Base-by-base conservation (phyloP, 2,113 vertebrate genomes). In the Furnarius figulus region DNA sequence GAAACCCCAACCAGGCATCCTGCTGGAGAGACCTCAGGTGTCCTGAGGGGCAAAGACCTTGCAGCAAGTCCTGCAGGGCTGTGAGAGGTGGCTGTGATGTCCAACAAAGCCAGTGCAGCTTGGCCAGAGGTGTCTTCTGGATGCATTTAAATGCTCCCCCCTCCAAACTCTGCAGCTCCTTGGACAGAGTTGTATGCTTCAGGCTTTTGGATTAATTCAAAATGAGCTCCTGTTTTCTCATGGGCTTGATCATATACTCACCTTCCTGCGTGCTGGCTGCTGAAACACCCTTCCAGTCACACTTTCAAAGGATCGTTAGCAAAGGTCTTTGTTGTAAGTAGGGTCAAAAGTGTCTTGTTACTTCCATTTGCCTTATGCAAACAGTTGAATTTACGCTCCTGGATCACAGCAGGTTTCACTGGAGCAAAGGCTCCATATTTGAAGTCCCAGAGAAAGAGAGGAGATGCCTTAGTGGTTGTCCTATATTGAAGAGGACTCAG, bases 91-190 rank as follows among this genome's bases (percentile, higher is more conserved):
- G 16, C 18, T 8, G 3, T 1, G 2, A 14, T 71, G 56, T 39
- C 17, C 3, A 4, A 2, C 3, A 3, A 20, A 27, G 35, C 27
- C 1, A 3, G 8, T 14, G 10, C 68, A 35, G 19, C 35, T 20
- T 8, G 5, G 33, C 63, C 66, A 22, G 35, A 27, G 33, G 5
- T 56, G 13, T 50, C 33, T 53, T 12, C 40, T 50, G 67, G 18
- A 35, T 15, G 25, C n/a, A 37, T 49, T 47, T 21, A 70, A 70
- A 37, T 49, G 73, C 20, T 39, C 33, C 27, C 42, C 37, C 27
- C 27, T 59, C 25, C 12, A 14, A 39, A 44, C 14, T 13, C 37
- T 63, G n/a, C 37, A 33, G 4, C 30, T 68, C 61, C 50, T 83
- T 19, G 25, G 42, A 25, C 7, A 62, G 14, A 56, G 25, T 8